These are phyloP conservation scores for Cuculus canorus DNA, from an alignment of 2,797 vertebrate species.

Conservation along the genomic window DNA sequence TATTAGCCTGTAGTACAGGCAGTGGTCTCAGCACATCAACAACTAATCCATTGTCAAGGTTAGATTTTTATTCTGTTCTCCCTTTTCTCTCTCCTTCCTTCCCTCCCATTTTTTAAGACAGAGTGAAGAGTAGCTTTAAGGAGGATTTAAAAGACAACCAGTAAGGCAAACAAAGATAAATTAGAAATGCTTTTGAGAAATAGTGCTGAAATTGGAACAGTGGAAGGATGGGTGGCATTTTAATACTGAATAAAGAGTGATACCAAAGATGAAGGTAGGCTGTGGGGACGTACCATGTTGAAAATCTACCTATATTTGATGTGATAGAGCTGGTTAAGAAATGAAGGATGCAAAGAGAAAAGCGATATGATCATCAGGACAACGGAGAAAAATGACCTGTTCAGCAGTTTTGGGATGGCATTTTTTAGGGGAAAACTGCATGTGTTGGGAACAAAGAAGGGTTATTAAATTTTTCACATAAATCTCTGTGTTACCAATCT, in stretches of 20 bases:
- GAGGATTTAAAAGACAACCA: not conserved
- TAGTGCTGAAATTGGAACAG: not conserved
- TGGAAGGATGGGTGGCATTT: not conserved
- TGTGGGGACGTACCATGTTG: not conserved
- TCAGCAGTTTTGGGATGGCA: not conserved
- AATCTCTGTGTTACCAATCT: not conserved
- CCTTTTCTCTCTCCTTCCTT: not conserved
- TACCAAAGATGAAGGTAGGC: not conserved
- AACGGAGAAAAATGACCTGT: not conserved
- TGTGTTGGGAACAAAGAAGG: not conserved
- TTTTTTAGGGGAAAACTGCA: not conserved
- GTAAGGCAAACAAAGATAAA: not conserved
- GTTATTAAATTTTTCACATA: not conserved
- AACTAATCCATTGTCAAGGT: constrained; percentile 39
- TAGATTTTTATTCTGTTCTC: constrained; percentile 23
- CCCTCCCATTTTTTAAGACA: not conserved
- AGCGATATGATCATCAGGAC: not conserved
- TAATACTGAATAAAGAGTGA: not conserved
- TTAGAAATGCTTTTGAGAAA: not conserved
- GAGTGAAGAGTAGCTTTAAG: not conserved
- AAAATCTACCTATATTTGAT: not conserved
- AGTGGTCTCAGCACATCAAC: constrained; percentile 62
- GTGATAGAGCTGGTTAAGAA: not conserved
- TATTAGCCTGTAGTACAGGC: constrained; percentile 61
- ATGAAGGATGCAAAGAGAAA: not conserved